A percentile compares a stretch with the other conserved stretches of the same genome.
Evolutionary conservation across 2,113 vertebrate species (phyloP).

Genomic region (Oplegnathus fasciatus): DNA sequence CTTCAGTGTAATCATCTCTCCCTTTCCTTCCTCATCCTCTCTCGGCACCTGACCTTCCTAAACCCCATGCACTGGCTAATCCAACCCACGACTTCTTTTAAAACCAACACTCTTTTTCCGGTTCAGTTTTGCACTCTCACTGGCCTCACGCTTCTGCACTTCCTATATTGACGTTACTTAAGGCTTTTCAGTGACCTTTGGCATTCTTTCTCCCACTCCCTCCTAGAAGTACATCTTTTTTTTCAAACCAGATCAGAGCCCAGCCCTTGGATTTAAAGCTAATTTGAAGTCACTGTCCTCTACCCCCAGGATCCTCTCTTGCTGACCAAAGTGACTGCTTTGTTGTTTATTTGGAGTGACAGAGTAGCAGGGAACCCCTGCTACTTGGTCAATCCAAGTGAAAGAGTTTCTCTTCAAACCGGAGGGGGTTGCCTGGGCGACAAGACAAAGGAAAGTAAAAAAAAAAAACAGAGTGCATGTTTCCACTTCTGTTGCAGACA

Average conservation of each 20-base stretch:
- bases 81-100: conserved; percentile 15
- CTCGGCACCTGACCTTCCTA: conserved; percentile 35
- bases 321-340: conserved; percentile 59
- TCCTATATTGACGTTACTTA: conserved; percentile 3
- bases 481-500: conserved; percentile 70
- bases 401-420: conserved; percentile 64
- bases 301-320: conserved; percentile 37
- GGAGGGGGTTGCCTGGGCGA: conserved; percentile 78
- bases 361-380: conserved; percentile 48
- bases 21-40: conserved; percentile 28
- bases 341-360: conserved; percentile 67
- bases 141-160: conserved; percentile 5
- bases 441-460: conserved; percentile 70
- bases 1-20: conserved; percentile 30
- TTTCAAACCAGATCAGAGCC: conserved; percentile 37
- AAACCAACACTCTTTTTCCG: background rate
- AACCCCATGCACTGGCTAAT: background rate
- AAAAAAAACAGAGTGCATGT: conserved; percentile 67
- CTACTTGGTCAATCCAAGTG: conserved; percentile 64
- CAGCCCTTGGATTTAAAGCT: conserved; percentile 35
- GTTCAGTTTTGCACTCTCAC: background rate
- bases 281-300: conserved; percentile 52
- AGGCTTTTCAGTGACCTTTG: conserved; percentile 40
- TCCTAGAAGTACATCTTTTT: conserved; percentile 20
- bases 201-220: background rate